Evolutionary conservation across 2,797 vertebrate genomes (phyloP).

Genomic region (Australoheros facetus): DNA sequence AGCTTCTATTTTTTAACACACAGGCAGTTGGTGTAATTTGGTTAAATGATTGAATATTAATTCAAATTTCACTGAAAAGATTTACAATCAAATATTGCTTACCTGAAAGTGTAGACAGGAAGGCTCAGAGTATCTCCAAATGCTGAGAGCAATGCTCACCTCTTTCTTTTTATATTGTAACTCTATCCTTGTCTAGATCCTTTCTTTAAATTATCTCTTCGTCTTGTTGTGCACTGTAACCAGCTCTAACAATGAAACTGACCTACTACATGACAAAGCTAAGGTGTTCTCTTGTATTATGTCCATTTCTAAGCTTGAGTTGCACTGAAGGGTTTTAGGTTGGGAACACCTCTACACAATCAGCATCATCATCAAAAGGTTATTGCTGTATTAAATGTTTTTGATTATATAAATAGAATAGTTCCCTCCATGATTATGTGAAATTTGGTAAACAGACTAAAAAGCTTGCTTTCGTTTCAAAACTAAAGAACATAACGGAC

Average conservation of each 20-base stretch:
- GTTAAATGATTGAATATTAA: neutral
- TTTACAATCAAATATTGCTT: constrained; percentile 9
- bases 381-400: neutral
- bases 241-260: constrained; percentile 65
- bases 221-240: constrained; percentile 39
- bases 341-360: constrained; percentile 46
- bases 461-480: neutral
- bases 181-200: constrained; percentile 44
- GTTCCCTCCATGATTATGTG: neutral
- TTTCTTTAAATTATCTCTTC: constrained; percentile 68
- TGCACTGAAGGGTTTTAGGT: constrained; percentile 28
- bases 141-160: constrained; percentile 23
- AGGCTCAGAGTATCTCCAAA: constrained; percentile 38
- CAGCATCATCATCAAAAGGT: neutral
- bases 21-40: neutral
- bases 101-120: constrained; percentile 42
- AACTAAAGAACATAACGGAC: neutral
- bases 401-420: neutral
- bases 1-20: neutral
- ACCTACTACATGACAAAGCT: constrained; percentile 79
- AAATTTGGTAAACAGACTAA: no score
- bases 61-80: neutral
- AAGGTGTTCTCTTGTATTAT: constrained; percentile 42
- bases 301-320: constrained; percentile 33
- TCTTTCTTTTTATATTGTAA: constrained; percentile 75